These are phyloP conservation scores for Nezara viridula DNA, from an alignment of 2,888 invertebrate species.

Conservation along the genomic window DNA sequence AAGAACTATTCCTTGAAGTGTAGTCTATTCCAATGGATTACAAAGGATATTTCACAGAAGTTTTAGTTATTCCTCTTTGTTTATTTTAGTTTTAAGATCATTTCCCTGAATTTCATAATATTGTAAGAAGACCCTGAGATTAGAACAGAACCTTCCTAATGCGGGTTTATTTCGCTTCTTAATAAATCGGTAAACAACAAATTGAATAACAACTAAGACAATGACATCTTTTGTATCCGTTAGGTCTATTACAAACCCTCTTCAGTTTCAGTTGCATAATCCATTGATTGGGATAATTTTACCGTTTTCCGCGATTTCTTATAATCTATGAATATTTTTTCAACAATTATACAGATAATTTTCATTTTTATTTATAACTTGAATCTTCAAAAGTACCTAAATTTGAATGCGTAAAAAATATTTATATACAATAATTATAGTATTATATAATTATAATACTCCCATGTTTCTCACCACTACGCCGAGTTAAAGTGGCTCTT, in stretches of 20 bases:
- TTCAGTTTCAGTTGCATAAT: background rate
- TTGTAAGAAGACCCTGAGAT: background rate
- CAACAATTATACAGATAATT: too few relatives aligned
- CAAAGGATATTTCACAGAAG: background rate
- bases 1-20: background rate
- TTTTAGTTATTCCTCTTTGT: background rate
- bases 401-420: too few relatives aligned
- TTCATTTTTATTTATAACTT: too few relatives aligned
- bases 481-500: too few relatives aligned
- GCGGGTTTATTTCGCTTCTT: background rate
- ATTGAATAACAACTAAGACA: constrained; percentile 5
- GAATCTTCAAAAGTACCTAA: too few relatives aligned
- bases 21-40: background rate
- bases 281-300: background rate
- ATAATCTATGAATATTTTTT: background rate
- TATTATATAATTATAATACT: too few relatives aligned
- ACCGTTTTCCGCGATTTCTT: background rate
- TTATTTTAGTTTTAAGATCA: background rate
- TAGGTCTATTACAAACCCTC: background rate
- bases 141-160: background rate
- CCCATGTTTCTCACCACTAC: too few relatives aligned
- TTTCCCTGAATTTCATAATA: background rate
- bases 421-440: too few relatives aligned
- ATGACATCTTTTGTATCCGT: background rate
- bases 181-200: background rate